Base-by-base conservation (phyloP, 2,113 vertebrate genomes). In the Phylloscopus whistleri region DNA sequence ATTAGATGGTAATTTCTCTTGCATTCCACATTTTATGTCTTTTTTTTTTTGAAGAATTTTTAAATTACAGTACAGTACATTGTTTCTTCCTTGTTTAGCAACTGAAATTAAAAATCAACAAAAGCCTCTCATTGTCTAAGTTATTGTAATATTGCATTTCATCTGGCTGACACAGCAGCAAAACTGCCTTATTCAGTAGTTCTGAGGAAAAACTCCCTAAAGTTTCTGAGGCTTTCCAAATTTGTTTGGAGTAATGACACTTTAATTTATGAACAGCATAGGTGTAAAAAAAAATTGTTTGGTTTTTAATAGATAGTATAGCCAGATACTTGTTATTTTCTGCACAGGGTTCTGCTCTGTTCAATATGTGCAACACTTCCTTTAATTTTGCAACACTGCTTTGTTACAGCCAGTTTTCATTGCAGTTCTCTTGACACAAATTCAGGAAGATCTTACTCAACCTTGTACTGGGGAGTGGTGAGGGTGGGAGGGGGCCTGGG, bases 351-450 rank as follows among this genome's bases (percentile, higher is more conserved):
- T 74, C 55, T 68, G 5, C 33, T 82, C 49, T 21, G 35, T 1
- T 2, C 31, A 17, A 10, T 7, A 30, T 8, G 4, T 26, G 8
- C 23, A 68, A 35, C 8, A 24, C 21, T 51, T 55, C 46, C 35
- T 62, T 26, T 52, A 66, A 53, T 56, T 86, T 85, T 94, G 23
- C 24, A 26, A 5, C 3, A 2, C 26, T 52, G 35, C 7, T 78
- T 60, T 72, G 9, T 62, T 67, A 30, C 4, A 75, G 4, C 1
- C 8, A 37, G 9, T 41, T 69, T 51, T 55, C 22, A n/a, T 37
- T 64, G 17, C 13, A 69, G 7, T 23, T 10, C 6, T 39, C 7
- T 46, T 20, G 19, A 19, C 7, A 30, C 0, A 0, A 56, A 21
- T 46, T 68, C 46, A 53, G 44, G 39, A 31, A 69, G 6, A 46